Evolutionary conservation across 2,888 invertebrate genomes (phyloP), one percentile per base, ranked within the genome.

Genomic region (Rhodophaea formosa): DNA sequence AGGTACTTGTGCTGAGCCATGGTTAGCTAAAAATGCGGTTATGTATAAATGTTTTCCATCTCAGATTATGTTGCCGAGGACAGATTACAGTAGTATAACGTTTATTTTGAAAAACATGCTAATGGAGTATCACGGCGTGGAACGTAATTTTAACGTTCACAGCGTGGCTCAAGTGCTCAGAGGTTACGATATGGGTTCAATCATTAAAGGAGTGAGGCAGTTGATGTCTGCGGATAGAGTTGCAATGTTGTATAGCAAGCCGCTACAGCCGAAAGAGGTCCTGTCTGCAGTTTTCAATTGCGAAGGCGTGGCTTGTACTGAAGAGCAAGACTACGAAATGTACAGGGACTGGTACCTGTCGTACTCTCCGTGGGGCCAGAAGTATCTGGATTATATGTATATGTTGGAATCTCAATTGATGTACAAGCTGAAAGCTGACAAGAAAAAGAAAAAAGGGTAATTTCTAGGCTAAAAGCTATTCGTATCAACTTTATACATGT

Each of bases 1-100:
- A 61, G 96, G 95, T 12, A 93, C 95, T 1, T 93, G 95, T 1
- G 77, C 91, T 1, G 92, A 93, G 67, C 96, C 97, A 0, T 95
- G 94, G 94, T 82, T 93, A 29, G 92, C 92, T 1, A 89, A 85
- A 68, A 68, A 66, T 16, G 65, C 64, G 0, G 75, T 75, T 49
- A 80, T 94, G 82, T 80, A 82, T 54, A 95, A 93, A 79, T 80
- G 88, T 1, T 94, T 93, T 74, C 92, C 94, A 59, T 92, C 91
- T 55, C 86, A 92, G 35, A 91, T 93, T 64, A 75, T 92, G 64
- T 78, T 93, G 59, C 93, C 93, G 1, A 78, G 86, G 49, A 86
- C 92, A 3, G 95, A 95, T 70, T 94, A 94, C 67, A 93, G 92
- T 8, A 93, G 93, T 52, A 78, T 93, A 52, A 93, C 92, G 29